Conservation (phyloP, 1,140 invertebrate genomes). For the Sinella curviseta region DNA sequence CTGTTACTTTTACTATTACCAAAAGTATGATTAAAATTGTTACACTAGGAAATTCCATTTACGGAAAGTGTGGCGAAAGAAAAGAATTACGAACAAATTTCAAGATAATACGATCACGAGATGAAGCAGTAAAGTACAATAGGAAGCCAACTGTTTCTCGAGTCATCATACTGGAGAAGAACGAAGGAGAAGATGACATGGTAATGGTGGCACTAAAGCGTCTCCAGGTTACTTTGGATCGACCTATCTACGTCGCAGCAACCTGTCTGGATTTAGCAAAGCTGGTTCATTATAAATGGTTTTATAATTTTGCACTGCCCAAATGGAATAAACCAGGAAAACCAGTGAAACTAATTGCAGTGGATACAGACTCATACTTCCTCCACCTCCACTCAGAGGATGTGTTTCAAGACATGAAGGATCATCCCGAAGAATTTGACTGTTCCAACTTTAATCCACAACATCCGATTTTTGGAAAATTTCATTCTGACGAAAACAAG, state of each 20-base stretch:
- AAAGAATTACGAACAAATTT: neutral
- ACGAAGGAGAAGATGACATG: neutral
- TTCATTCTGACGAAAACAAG: neutral
- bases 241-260: neutral
- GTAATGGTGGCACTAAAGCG: neutral
- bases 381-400: neutral
- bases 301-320: neutral
- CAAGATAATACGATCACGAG: neutral
- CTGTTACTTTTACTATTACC: too few species aligned
- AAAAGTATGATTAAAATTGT: too few species aligned
- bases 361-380: neutral
- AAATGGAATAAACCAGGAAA: neutral
- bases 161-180: neutral
- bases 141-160: neutral
- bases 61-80: neutral
- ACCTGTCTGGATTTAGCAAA: neutral
- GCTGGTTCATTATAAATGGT: neutral
- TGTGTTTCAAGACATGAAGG: neutral
- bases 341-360: neutral
- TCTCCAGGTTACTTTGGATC: neutral
- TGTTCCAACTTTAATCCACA: neutral
- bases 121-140: neutral
- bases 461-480: neutral
- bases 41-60: neutral
- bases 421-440: neutral